Percentiles rank a stretch among this genome's conserved stretches.
Evolutionary conservation across 2,888 invertebrate genomes (phyloP).

Genomic region (Dysmachus trigonus): DNA sequence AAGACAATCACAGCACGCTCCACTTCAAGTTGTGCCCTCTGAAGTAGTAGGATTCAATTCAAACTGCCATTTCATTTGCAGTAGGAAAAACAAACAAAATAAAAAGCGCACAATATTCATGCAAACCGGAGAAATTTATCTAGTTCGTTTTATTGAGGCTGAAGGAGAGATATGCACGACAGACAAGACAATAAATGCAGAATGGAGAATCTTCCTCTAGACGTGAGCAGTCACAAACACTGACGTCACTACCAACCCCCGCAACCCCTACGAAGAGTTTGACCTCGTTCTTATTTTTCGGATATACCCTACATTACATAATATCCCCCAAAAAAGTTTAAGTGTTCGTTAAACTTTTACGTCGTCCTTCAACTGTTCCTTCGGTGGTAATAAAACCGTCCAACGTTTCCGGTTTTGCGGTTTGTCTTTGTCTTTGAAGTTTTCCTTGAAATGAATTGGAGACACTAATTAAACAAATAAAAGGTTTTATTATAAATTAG

Average conservation of each 20-base stretch:
- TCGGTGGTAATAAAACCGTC: not conserved
- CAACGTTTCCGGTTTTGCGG: not conserved
- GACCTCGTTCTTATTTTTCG: not conserved
- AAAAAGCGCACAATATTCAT: not conserved
- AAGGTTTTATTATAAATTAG: slow-evolving; percentile 15
- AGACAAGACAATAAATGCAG: not conserved
- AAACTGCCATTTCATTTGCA: not conserved
- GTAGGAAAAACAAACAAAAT: not conserved
- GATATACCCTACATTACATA: not conserved
- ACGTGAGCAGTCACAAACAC: not conserved
- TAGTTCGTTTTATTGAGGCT: not conserved
- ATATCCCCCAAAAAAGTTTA: not conserved
- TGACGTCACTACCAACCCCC: not conserved
- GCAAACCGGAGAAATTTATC: not conserved
- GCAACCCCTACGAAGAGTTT: not conserved
- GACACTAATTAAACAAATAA: not conserved
- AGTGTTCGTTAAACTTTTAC: not conserved
- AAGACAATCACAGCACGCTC: not conserved
- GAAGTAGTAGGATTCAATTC: not conserved
- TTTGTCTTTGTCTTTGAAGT: not conserved
- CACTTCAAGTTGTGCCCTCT: not conserved
- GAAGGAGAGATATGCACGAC: not conserved
- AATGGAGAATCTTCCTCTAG: not conserved
- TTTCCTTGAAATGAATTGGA: not conserved
- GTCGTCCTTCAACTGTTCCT: not conserved